A percentile compares a stretch with the other conserved stretches of the same genome.
Evolutionary conservation across 2,797 vertebrate genomes (phyloP).

Genomic region (Anas capensis): DNA sequence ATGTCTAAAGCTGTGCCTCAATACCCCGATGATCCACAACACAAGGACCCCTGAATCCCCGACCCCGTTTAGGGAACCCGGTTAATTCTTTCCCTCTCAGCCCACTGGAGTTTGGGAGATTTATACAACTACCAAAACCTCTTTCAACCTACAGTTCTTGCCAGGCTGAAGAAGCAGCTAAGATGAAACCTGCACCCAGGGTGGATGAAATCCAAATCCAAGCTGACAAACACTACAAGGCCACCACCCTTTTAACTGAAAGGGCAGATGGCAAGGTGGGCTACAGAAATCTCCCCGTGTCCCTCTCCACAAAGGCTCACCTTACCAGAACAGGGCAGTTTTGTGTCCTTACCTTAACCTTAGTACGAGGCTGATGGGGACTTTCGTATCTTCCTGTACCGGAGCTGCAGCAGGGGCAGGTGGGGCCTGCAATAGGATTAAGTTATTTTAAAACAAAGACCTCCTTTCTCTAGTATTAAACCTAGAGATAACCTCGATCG

Average conservation of each 20-base stretch:
- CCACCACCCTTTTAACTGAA: background rate
- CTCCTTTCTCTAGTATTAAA: background rate
- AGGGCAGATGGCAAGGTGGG: background rate
- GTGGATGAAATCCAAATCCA: background rate
- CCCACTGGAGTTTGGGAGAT: background rate
- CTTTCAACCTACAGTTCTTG: background rate
- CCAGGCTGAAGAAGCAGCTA: background rate
- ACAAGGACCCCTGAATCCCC: background rate
- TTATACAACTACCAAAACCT: background rate
- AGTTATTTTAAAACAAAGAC: background rate
- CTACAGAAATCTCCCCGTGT: background rate
- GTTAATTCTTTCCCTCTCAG: background rate
- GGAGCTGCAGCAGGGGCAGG: constrained; percentile 69
- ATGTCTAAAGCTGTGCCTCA: background rate
- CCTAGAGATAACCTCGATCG: background rate
- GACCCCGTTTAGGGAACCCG: background rate
- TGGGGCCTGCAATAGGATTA: constrained; percentile 54
- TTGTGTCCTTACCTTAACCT: constrained; percentile 90
- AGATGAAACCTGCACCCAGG: background rate
- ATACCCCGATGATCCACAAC: background rate
- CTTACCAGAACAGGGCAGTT: background rate
- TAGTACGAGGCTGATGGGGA: constrained; percentile 95
- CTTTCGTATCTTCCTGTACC: constrained; percentile 78
- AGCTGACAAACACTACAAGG: background rate
- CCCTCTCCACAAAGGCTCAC: background rate